phyloP scores from a whole-genome alignment of 1,140 invertebrate species.

The Stegodyphus mimosarum region DNA sequence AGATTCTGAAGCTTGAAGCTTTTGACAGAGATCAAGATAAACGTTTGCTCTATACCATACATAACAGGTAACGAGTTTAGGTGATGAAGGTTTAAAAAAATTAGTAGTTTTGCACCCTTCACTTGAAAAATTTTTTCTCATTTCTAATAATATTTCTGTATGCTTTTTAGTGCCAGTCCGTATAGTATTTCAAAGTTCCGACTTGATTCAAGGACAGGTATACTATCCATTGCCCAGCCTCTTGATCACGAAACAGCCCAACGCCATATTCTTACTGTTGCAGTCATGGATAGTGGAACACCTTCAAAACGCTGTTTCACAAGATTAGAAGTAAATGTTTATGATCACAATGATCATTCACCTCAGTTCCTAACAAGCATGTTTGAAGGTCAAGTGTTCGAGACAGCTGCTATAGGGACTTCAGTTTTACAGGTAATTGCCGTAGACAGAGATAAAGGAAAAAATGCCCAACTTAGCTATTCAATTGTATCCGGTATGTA shows the following conservation, averaged over 20 bases:
- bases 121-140: background rate
- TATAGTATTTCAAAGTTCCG: conserved; percentile 74
- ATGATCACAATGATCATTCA: conserved; percentile 90
- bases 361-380: conserved; percentile 78
- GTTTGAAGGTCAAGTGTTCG: conserved; percentile 80
- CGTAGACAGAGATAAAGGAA: conserved; percentile 82
- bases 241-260: conserved; percentile 84
- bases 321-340: conserved; percentile 78
- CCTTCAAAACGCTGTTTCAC: conserved; percentile 56
- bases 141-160: background rate
- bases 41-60: conserved; percentile 80
- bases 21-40: conserved; percentile 77
- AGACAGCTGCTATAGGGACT: conserved; percentile 79
- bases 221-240: conserved; percentile 76
- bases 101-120: background rate
- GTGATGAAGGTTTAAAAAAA: too few relatives aligned
- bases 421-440: conserved; percentile 80
- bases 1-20: conserved; percentile 76
- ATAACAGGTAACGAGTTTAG: conserved; percentile 65
- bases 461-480: conserved; percentile 83
- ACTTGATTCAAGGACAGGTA: conserved; percentile 83
- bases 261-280: conserved; percentile 87
- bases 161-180: conserved; percentile 43
- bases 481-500: conserved; percentile 81
- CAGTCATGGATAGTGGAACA: conserved; percentile 67